Percentiles rank a stretch among this genome's conserved stretches.
Evolutionary conservation across 2,888 invertebrate genomes (phyloP).

Genomic region (Drosophila diplacantha): DNA sequence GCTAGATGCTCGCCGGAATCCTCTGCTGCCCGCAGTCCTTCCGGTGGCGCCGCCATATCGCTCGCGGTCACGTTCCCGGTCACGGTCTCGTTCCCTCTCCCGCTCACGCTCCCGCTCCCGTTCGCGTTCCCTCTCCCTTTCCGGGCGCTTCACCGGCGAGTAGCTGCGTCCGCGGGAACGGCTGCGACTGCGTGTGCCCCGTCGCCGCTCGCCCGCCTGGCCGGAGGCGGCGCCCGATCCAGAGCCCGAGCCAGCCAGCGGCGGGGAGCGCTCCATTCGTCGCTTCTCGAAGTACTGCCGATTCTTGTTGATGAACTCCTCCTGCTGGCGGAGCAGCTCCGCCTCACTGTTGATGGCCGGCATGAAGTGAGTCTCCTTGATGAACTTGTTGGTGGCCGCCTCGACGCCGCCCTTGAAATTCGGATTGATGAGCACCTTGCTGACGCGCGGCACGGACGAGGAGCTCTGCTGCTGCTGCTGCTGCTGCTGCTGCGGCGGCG

Average conservation of each 20-base stretch:
- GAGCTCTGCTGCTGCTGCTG: slow-evolving; percentile 24
- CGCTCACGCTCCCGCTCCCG: slow-evolving; percentile 58
- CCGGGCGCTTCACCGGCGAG: slow-evolving; percentile 65
- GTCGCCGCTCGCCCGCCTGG: slow-evolving; percentile 42
- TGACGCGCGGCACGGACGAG: slow-evolving; percentile 54
- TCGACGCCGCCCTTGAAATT: slow-evolving; percentile 78
- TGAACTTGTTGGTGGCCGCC: slow-evolving; percentile 78
- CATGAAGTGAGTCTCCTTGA: slow-evolving; percentile 78
- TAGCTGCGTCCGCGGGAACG: slow-evolving; percentile 77
- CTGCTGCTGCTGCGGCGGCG: slow-evolving; percentile 23
- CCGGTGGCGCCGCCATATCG: slow-evolving; percentile 35
- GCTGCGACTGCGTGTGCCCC: slow-evolving; percentile 70
- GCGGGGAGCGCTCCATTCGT: slow-evolving; percentile 75
- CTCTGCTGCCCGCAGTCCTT: slow-evolving; percentile 44
- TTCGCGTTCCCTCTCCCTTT: slow-evolving; percentile 63
- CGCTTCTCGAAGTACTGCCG: slow-evolving; percentile 77
- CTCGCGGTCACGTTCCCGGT: slow-evolving; percentile 63
- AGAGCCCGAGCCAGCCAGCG: slow-evolving; percentile 46
- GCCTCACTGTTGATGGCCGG: slow-evolving; percentile 76
- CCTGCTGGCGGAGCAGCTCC: slow-evolving; percentile 77
- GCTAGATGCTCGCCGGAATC: slow-evolving; percentile 66
- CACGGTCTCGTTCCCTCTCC: slow-evolving; percentile 61
- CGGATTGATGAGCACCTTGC: slow-evolving; percentile 76
- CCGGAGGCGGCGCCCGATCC: slow-evolving; percentile 19
- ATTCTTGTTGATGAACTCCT: slow-evolving; percentile 78